Evolutionary conservation across 2,888 invertebrate genomes (phyloP).

Genomic region (Nesidiocoris tenuis): DNA sequence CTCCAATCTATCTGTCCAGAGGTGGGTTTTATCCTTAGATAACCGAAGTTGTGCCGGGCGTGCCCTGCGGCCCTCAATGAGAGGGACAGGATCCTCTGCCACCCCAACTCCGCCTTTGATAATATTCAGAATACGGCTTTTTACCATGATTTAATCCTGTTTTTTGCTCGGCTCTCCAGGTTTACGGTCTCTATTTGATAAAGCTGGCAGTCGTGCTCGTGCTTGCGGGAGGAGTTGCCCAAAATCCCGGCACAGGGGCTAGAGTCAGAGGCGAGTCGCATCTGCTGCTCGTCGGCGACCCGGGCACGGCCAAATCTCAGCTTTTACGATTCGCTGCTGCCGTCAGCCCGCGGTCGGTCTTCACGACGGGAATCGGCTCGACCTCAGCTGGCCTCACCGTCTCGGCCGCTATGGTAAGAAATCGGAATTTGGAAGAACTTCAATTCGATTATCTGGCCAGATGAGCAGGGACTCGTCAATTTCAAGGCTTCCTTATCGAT

Average conservation of each 20-base stretch:
- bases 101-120: no score
- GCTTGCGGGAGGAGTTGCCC: constrained; percentile 61
- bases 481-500: no score
- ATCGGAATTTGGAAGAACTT: no score
- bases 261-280: constrained; percentile 77
- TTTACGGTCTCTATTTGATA: constrained; percentile 83
- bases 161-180: constrained; percentile 57
- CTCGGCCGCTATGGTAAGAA: constrained; percentile 73
- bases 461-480: no score
- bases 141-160: no score
- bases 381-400: constrained; percentile 87
- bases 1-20: constrained; percentile 80
- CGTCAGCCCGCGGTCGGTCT: constrained; percentile 71
- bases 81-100: no score
- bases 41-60: no score
- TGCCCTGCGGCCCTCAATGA: no score
- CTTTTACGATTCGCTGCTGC: constrained; percentile 70
- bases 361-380: constrained; percentile 83
- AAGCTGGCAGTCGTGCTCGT: constrained; percentile 80
- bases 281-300: constrained; percentile 81
- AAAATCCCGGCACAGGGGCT: constrained; percentile 57
- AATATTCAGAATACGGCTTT: no score
- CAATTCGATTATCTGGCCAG: no score
- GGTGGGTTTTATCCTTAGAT: constrained; percentile 56
- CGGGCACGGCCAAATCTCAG: constrained; percentile 87